Conservation (phyloP, 2,797 vertebrate genomes). For the Thamnophis elegans region DNA sequence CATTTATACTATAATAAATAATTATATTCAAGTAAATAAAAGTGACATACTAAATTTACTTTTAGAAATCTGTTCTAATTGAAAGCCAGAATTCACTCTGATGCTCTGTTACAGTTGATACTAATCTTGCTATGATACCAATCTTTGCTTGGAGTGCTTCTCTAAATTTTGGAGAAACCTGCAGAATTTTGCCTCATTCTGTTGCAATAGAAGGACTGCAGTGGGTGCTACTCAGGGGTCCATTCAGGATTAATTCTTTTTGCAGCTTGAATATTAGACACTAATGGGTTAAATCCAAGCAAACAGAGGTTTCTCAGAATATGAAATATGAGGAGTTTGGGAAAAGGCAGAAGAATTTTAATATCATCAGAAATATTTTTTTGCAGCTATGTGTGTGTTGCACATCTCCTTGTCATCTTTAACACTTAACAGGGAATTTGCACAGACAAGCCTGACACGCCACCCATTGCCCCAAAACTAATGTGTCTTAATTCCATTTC, state of each 20-base stretch:
- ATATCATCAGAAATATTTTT: neutral
- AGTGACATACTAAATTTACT: neutral
- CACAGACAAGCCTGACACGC: neutral
- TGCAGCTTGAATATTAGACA: neutral
- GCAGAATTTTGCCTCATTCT: neutral
- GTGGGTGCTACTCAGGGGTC: neutral
- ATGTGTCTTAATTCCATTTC: neutral
- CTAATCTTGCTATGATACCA: neutral
- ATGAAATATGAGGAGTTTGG: neutral
- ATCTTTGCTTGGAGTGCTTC: neutral
- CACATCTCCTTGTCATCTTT: neutral
- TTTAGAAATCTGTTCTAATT: neutral
- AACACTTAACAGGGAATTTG: neutral
- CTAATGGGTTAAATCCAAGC: neutral
- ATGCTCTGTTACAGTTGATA: neutral
- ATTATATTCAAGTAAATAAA: neutral
- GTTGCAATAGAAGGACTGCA: neutral
- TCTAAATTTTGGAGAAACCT: neutral
- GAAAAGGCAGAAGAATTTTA: neutral
- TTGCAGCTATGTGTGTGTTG: neutral
- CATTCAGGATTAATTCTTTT: neutral
- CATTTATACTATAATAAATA: neutral
- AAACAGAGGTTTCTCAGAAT: neutral
- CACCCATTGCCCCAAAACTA: neutral
- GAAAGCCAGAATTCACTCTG: neutral